Percentiles rank a stretch among this genome's conserved stretches.
These are phyloP conservation scores for Harpalus rufipes DNA, from an alignment of 2,888 invertebrate genomes.

Conservation along the genomic window DNA sequence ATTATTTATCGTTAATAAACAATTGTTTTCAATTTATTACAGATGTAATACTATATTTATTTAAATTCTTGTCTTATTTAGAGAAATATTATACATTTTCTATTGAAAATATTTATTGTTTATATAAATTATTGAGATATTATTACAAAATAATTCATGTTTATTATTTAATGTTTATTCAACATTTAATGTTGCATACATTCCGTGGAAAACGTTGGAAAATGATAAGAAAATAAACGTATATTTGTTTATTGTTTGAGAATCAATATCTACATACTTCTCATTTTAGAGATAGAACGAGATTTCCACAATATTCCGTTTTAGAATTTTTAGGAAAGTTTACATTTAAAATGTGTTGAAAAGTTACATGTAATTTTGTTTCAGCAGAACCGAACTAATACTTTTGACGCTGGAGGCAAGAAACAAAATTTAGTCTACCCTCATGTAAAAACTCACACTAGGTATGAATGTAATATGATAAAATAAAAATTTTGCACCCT, in stretches of 20 bases:
- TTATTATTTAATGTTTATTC: not conserved
- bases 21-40: no score
- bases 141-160: not conserved
- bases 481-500: slow-evolving; percentile 39
- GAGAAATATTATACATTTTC: not conserved
- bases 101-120: not conserved
- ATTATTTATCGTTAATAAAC: no score
- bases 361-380: slow-evolving; percentile 39
- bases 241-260: slow-evolving; percentile 5
- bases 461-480: slow-evolving; percentile 42
- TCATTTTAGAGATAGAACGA: not conserved
- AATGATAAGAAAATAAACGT: slow-evolving; percentile 25
- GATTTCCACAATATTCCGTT: slow-evolving; percentile 19
- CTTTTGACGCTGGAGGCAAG: slow-evolving; percentile 28
- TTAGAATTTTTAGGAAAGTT: slow-evolving; percentile 19
- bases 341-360: slow-evolving; percentile 38
- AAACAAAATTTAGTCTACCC: slow-evolving; percentile 25
- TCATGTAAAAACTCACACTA: slow-evolving; percentile 21
- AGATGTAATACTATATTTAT: no score
- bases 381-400: slow-evolving; percentile 29
- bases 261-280: not conserved
- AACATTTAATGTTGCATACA: slow-evolving; percentile 5
- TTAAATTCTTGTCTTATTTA: no score
- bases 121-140: not conserved
- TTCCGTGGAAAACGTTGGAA: not conserved